Evolutionary conservation across 1,140 invertebrate genomes (phyloP).

Genomic region (Littorina saxatilis): DNA sequence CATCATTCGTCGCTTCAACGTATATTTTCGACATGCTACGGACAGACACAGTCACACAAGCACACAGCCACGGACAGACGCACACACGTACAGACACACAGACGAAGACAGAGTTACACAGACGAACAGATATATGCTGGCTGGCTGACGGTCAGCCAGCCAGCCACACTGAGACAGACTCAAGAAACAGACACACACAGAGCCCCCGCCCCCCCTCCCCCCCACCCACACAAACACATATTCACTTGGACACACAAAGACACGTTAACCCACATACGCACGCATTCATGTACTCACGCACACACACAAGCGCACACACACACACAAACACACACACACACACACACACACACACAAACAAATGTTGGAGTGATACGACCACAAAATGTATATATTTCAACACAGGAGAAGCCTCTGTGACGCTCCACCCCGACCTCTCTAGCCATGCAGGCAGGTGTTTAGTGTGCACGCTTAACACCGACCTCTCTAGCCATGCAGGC

Average conservation of each 20-base stretch:
- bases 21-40: too few species aligned
- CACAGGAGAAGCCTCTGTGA: too few species aligned
- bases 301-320: neutral
- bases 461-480: too few species aligned
- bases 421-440: too few species aligned
- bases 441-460: too few species aligned
- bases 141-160: neutral
- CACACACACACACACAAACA: neutral
- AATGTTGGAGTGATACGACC: too few species aligned
- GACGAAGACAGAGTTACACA: neutral
- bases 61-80: neutral
- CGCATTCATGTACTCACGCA: neutral
- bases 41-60: neutral
- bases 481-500: too few species aligned
- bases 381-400: too few species aligned
- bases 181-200: neutral
- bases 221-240: neutral
- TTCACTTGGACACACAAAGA: neutral
- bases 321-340: neutral
- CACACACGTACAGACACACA: neutral
- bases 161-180: neutral
- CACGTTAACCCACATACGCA: neutral
- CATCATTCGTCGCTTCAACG: too few species aligned
- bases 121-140: neutral
- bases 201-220: neutral